phyloP scores from a whole-genome alignment of 2,797 vertebrate species.

The Vespertilio murinus region DNA sequence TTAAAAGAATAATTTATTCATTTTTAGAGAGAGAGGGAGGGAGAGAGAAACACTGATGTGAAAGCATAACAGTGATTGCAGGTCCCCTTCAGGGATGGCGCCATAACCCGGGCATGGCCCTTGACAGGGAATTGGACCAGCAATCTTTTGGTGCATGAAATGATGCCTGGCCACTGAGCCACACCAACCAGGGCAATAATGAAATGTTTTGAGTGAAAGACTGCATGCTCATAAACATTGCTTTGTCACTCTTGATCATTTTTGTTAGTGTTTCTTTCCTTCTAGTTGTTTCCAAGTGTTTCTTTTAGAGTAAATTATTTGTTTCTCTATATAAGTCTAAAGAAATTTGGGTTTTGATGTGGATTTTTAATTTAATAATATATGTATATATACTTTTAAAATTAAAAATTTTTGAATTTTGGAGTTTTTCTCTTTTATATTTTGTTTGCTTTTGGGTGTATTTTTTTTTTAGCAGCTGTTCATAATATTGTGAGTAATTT shows the following conservation, averaged over 20 bases:
- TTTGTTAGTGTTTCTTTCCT: not conserved
- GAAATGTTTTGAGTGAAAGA: not conserved
- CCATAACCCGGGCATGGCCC: too few species aligned
- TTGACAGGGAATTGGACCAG: too few species aligned
- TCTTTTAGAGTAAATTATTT: not conserved
- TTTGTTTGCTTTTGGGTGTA: not conserved
- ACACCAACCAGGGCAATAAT: not conserved
- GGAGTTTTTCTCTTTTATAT: not conserved
- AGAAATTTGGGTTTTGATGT: not conserved
- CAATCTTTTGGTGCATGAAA: too few species aligned
- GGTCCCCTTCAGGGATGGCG: too few species aligned
- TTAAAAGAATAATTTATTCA: too few species aligned
- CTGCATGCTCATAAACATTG: not conserved
- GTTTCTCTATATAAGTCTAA: not conserved
- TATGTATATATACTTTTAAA: not conserved
- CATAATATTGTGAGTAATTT: not conserved
- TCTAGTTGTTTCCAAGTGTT: not conserved
- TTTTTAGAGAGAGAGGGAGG: too few species aligned
- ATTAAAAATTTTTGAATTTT: not conserved
- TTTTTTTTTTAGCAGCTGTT: not conserved
- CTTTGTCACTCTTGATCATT: not conserved
- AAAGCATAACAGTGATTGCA: too few species aligned
- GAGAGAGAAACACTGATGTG: too few species aligned
- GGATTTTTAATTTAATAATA: not conserved
- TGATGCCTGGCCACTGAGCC: too few species aligned